phyloP scores from a whole-genome alignment of 1,140 invertebrate species.

The Drosophila biarmipes region DNA sequence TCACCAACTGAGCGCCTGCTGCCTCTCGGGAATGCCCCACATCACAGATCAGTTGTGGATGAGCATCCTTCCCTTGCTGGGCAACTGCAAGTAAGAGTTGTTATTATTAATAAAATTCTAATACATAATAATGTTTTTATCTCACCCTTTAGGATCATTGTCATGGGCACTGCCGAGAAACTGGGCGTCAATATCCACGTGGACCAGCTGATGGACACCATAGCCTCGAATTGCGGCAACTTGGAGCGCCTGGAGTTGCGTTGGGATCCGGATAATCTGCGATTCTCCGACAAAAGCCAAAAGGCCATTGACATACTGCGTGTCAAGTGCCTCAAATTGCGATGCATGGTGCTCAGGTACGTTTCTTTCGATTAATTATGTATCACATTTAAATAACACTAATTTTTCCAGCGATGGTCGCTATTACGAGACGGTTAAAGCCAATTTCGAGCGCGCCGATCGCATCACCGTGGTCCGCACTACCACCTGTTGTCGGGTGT shows the following conservation, averaged over 20 bases:
- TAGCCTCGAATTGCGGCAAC: constrained; percentile 95
- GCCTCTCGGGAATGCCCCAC: constrained; percentile 97
- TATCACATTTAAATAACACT: background rate
- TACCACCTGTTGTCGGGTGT: constrained; percentile 95
- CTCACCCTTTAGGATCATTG: constrained; percentile 91
- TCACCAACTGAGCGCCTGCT: constrained; percentile 93
- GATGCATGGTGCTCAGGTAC: constrained; percentile 93
- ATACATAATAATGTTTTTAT: background rate
- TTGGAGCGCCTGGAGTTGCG: constrained; percentile 95
- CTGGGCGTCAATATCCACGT: constrained; percentile 98
- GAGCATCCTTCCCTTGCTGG: constrained; percentile 94
- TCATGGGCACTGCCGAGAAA: constrained; percentile 98
- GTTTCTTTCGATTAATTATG: constrained; percentile 1
- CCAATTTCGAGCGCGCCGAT: constrained; percentile 99
- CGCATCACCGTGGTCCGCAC: constrained; percentile 97
- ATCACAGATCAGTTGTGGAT: constrained; percentile 99
- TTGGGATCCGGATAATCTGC: constrained; percentile 99
- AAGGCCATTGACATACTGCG: constrained; percentile 96
- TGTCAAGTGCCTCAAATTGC: constrained; percentile 94
- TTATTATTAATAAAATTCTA: background rate
- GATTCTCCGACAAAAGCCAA: constrained; percentile 99
- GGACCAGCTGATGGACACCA: constrained; percentile 98
- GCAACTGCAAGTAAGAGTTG: constrained; percentile 92
- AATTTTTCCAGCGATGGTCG: constrained; percentile 94
- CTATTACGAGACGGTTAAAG: constrained; percentile 99